Evolutionary conservation across 2,888 invertebrate species (phyloP), one percentile per base, ranked within the genome.

Genomic region (Leptogaster cylindrica): DNA sequence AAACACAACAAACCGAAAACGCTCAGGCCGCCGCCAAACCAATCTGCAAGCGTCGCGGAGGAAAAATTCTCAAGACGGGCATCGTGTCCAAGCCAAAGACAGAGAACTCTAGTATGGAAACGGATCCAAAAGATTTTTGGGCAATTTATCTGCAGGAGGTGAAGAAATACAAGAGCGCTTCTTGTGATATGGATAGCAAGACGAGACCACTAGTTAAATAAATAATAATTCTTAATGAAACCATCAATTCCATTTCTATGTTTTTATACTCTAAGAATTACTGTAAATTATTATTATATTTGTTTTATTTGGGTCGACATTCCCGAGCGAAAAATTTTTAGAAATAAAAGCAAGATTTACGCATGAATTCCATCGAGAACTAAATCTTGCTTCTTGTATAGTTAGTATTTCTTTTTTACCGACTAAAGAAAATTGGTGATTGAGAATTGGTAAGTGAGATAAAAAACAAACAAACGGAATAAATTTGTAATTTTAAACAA

Each of bases 111-210:
- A 73, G 74, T 10, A 77, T 75, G 33, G 61, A 58, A 16, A 78
- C 77, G 20, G 82, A 84, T 71, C 88, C 89, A 0, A 92, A 91
- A 77, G 95, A 95, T 81, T 93, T 95, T 10, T 95, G 95, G 95
- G 91, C 94, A 0, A 85, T 93, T 23, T 96, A 96, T 78, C 89
- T 95, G 88, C 92, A 92, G 70, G 96, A 95, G 85, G 95, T 96
- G 14, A 91, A 93, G 77, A 91, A 92, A 77, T 96, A 95, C 78
- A 90, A 93, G 77, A 93, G 93, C 79, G 91, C 93, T 64, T 93
- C 93, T 70, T 95, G 95, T 80, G 93, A 95, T 79, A 93, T 94
- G 74, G 95, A 95, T 77, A 86, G 90, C 72, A 95, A 94, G 81
- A 94, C 93, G 48, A 86, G 95, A 74, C 94, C 95, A 6, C 86